phyloP scores from a whole-genome alignment of 2,888 invertebrate genomes.

The Cataglyphis rosenhaueri region DNA sequence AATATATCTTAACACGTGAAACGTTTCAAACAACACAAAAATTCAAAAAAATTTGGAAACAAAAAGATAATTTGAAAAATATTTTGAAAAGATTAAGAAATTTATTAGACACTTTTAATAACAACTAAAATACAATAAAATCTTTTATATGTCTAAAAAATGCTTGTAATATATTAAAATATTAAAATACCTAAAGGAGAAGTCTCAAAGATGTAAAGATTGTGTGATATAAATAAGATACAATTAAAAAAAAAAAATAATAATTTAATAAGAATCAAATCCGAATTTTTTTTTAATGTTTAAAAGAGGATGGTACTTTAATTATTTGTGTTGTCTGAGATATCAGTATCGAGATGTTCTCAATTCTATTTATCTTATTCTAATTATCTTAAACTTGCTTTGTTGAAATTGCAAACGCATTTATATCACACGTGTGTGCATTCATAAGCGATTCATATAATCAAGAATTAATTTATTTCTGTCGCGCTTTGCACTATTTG shows the following conservation, averaged over 20 bases:
- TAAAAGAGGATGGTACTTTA: background rate
- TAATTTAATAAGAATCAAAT: background rate
- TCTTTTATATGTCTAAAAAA: background rate
- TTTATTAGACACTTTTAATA: background rate
- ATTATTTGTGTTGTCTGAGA: slow-evolving; percentile 39
- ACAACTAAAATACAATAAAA: background rate
- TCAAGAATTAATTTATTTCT: slow-evolving; percentile 2
- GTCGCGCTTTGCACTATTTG: slow-evolving; percentile 4
- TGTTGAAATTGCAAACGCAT: background rate
- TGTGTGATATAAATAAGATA: background rate
- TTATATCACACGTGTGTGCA: background rate
- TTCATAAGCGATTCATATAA: slow-evolving; percentile 5
- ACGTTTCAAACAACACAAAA: slow-evolving; percentile 33
- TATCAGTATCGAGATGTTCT: background rate
- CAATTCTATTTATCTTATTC: slow-evolving; percentile 13
- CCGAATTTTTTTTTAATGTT: background rate
- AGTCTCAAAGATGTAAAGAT: background rate
- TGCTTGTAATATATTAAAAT: background rate
- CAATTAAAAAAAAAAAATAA: background rate
- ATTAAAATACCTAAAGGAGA: background rate
- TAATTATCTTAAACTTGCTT: slow-evolving; percentile 24
- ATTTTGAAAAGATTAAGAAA: background rate
- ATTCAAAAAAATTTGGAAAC: background rate
- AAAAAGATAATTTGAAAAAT: background rate
- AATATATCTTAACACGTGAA: slow-evolving; percentile 42